Conservation (phyloP, 2,113 vertebrate genomes). For the Nannobrachium achirus region DNA sequence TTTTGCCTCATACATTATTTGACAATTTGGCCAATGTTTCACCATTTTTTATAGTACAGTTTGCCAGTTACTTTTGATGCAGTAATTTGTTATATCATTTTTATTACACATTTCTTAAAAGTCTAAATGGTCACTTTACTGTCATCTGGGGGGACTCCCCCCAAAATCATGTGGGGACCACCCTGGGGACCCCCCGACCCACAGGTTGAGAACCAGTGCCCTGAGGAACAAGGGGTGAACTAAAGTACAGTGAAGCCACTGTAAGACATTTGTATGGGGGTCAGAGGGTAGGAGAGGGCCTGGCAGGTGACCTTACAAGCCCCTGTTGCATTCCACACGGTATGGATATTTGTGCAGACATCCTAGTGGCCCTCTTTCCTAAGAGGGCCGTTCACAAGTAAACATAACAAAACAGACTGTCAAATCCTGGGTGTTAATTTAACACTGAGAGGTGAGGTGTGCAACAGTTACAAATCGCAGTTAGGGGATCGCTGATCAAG, state of each 20-base stretch:
- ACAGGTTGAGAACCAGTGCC: background rate
- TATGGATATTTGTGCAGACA: background rate
- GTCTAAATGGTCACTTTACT: too few relatives aligned
- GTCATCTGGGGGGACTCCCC: too few relatives aligned
- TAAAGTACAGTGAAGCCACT: background rate
- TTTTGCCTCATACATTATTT: too few relatives aligned
- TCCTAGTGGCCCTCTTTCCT: background rate
- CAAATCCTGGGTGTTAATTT: slow-evolving; percentile 20
- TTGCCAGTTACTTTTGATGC: too few relatives aligned
- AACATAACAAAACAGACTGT: background rate
- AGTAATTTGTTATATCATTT: too few relatives aligned
- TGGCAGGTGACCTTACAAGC: background rate
- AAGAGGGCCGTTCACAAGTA: background rate
- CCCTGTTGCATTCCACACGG: background rate
- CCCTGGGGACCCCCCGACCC: too few relatives aligned
- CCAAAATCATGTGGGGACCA: too few relatives aligned
- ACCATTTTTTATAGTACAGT: too few relatives aligned
- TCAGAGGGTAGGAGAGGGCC: background rate
- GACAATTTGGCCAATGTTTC: too few relatives aligned
- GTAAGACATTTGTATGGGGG: background rate
- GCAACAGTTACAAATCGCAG: too few relatives aligned
- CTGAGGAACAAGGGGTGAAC: too few relatives aligned
- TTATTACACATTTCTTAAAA: too few relatives aligned
- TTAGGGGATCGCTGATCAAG: background rate
- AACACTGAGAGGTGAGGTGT: background rate